Evolutionary conservation across 2,888 invertebrate genomes (phyloP).

Genomic region (Aricia artaxerxes): DNA sequence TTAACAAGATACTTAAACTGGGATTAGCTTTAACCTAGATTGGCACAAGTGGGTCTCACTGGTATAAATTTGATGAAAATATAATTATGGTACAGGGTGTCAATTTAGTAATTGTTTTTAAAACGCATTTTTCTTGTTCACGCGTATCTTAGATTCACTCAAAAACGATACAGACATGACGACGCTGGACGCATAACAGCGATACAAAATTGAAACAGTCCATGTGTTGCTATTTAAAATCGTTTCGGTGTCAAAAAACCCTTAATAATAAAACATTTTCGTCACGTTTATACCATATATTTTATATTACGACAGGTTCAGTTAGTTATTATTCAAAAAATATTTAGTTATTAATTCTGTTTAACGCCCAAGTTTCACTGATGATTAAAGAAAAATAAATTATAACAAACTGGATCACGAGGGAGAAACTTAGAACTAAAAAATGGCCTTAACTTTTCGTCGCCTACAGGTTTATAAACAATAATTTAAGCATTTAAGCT

Average conservation of each 20-base stretch:
- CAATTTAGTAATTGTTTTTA: too few relatives aligned
- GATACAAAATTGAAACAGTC: too few relatives aligned
- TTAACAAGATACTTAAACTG: too few relatives aligned
- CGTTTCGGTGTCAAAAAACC: neutral
- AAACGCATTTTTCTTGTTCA: too few relatives aligned
- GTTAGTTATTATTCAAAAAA: neutral
- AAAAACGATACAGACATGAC: too few relatives aligned
- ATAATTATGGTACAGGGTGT: neutral
- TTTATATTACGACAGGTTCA: neutral
- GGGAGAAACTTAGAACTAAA: neutral
- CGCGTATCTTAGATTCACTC: too few relatives aligned
- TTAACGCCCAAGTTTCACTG: neutral
- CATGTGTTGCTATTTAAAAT: too few relatives aligned
- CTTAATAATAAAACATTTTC: neutral
- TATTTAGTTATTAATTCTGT: neutral
- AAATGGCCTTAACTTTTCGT: neutral
- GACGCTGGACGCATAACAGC: too few relatives aligned
- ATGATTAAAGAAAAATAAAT: neutral
- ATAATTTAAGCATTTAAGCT: neutral
- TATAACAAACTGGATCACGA: neutral
- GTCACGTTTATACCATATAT: neutral
- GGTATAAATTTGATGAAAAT: constrained; percentile 12
- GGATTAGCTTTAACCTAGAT: neutral
- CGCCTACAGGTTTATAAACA: neutral
- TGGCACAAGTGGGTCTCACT: neutral